A percentile compares a stretch with the other conserved stretches of the same genome.
Conservation (phyloP, 2,797 vertebrate genomes). For the Siniperca undulata region DNA sequence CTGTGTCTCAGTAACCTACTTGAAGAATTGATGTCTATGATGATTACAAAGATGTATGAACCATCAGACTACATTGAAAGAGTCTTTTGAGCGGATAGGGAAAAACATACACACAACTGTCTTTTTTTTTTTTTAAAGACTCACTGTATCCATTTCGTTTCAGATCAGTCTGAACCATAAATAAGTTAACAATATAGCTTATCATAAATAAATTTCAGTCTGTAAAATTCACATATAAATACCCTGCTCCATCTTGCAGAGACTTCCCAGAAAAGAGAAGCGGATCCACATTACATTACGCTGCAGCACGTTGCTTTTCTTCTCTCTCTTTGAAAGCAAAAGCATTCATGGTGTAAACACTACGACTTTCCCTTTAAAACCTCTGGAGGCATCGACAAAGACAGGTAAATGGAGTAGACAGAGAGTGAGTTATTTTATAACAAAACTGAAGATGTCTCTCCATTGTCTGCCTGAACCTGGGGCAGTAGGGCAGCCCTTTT, state of each 20-base stretch:
- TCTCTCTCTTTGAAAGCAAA: conserved; percentile 50
- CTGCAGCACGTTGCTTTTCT: conserved; percentile 19
- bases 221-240: conserved; percentile 83
- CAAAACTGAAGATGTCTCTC: conserved; percentile 44
- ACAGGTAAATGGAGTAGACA: conserved; percentile 48
- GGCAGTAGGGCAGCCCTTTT: conserved; percentile 75
- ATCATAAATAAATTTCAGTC: conserved; percentile 80
- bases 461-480: conserved; percentile 57
- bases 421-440: conserved; percentile 27
- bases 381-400: conserved; percentile 47
- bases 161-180: conserved; percentile 67
- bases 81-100: conserved; percentile 51
- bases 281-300: conserved; percentile 27
- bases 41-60: conserved; percentile 51
- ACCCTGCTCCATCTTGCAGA: conserved; percentile 60
- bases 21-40: conserved; percentile 41
- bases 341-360: conserved; percentile 68
- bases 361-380: conserved; percentile 70
- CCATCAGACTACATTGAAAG: conserved; percentile 47
- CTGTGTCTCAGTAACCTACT: conserved; percentile 35
- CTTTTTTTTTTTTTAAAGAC: conserved; percentile 53
- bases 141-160: conserved; percentile 56
- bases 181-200: conserved; percentile 83
- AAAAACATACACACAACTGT: conserved; percentile 51
- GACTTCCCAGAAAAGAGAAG: conserved; percentile 53